Conservation (phyloP, 2,888 invertebrate species). For the Euzophera pinguis region DNA sequence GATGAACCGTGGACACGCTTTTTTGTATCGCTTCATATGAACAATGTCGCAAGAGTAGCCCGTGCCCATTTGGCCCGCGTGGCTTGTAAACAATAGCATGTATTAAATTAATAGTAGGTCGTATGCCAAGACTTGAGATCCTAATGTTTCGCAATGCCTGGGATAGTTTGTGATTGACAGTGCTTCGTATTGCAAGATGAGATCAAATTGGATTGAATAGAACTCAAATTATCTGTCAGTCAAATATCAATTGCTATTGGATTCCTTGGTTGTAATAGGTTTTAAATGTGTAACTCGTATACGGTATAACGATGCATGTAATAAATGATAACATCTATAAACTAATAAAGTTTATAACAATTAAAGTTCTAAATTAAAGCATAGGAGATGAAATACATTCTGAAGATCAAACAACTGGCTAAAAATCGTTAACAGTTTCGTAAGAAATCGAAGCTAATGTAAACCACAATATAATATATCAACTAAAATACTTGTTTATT, state of each 20-base stretch:
- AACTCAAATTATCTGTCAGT: background rate
- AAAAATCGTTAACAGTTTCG: no score
- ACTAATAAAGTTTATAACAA: no score
- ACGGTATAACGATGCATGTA: no score
- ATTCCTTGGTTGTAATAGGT: background rate
- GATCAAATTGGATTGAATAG: background rate
- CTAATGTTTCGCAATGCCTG: constrained; percentile 19
- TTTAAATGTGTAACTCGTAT: no score
- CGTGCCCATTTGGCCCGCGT: constrained; percentile 28
- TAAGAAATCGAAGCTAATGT: no score
- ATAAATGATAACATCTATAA: no score
- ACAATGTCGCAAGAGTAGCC: constrained; percentile 31
- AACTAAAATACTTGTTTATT: no score
- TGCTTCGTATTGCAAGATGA: constrained; percentile 13
- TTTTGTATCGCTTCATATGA: constrained; percentile 20
- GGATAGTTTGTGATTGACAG: constrained; percentile 16
- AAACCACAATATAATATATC: no score
- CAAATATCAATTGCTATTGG: background rate
- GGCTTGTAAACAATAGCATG: constrained; percentile 33
- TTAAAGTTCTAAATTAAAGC: no score
- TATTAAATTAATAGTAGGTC: constrained; percentile 30
- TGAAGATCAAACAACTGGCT: no score
- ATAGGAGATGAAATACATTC: no score
- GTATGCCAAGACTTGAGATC: constrained; percentile 29
- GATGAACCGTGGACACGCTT: background rate